Conservation (phyloP, 1,140 invertebrate genomes). For the Formica exsecta region DNA sequence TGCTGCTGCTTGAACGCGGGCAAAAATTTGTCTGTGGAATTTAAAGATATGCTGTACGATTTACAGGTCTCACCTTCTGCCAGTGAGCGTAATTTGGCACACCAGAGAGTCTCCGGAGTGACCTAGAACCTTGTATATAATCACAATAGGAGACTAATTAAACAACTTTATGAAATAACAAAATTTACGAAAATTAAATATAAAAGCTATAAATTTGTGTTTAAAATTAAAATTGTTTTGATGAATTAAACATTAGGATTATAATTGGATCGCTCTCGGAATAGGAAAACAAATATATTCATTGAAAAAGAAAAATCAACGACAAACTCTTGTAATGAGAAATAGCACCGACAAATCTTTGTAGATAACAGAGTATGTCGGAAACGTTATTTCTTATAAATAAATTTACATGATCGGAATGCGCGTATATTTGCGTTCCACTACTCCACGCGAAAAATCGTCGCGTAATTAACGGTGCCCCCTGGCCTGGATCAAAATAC, state of each 20-base stretch:
- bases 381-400: not conserved
- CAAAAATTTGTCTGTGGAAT: not conserved
- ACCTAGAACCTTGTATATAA: conserved; percentile 65
- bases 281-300: conserved; percentile 4
- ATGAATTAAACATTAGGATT: conserved; percentile 23
- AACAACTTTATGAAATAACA: not conserved
- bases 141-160: too few species aligned
- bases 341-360: not conserved
- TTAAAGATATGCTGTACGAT: not conserved
- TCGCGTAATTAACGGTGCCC: conserved; percentile 2
- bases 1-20: not conserved
- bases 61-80: conserved; percentile 64
- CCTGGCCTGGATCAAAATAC: conserved; percentile 9
- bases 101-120: conserved; percentile 74
- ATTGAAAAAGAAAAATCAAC: not conserved
- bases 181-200: conserved; percentile 6
- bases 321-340: not conserved
- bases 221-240: not conserved
- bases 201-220: not conserved
- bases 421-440: not conserved
- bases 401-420: not conserved
- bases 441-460: not conserved
- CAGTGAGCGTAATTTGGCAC: conserved; percentile 63
- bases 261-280: not conserved
- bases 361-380: not conserved